Percentiles rank a stretch among this genome's conserved stretches.
Evolutionary conservation across 2,113 vertebrate species (phyloP).

Genomic region (Gymnorhina tibicen): DNA sequence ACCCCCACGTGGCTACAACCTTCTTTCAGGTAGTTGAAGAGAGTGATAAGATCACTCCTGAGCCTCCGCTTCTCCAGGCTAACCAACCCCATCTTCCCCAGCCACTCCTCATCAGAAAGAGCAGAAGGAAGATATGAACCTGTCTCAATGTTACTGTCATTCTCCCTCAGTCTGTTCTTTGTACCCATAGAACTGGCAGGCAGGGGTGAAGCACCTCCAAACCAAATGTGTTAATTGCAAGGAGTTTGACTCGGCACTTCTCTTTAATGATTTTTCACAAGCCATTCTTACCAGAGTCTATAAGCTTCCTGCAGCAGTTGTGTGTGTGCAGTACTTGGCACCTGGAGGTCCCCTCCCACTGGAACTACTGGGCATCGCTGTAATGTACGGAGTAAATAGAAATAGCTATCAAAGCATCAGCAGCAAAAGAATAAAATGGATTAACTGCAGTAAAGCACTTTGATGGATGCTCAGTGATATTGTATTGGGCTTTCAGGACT

Average conservation of each 20-base stretch:
- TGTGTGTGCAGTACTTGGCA: accelerated
- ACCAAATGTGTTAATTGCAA: accelerated
- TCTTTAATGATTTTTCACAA: neutral
- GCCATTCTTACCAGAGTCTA: accelerated
- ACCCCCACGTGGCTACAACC: too few species aligned
- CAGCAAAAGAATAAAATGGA: neutral
- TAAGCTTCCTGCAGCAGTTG: neutral
- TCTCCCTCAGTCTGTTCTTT: neutral
- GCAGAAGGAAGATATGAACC: neutral
- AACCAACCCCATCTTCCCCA: too few species aligned
- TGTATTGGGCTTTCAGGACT: slow-evolving; percentile 4
- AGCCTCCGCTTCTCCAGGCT: too few species aligned
- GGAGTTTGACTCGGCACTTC: neutral
- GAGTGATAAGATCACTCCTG: too few species aligned
- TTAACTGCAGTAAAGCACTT: neutral
- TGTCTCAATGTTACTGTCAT: accelerated
- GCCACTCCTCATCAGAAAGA: too few species aligned
- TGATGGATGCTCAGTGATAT: neutral
- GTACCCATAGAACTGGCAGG: neutral
- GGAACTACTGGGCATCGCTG: neutral
- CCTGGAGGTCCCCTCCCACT: neutral
- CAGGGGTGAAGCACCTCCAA: neutral
- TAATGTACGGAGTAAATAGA: neutral
- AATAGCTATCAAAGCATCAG: neutral
- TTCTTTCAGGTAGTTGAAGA: too few species aligned